Percentiles rank a stretch among this genome's conserved stretches.
Evolutionary conservation across 2,113 vertebrate genomes (phyloP).

Genomic region (Anolis carolinensis): DNA sequence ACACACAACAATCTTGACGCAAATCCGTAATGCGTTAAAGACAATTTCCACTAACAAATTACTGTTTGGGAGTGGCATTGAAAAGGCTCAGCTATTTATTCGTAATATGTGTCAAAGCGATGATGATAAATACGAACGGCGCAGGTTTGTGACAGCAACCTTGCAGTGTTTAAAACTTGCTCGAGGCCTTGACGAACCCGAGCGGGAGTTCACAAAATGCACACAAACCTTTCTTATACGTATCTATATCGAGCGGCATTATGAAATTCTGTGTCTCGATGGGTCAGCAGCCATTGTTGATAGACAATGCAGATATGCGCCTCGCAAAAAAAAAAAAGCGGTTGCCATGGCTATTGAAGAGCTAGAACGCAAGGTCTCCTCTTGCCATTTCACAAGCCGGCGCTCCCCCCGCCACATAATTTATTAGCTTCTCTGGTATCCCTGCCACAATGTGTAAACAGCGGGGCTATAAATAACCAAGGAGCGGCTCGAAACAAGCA

Average conservation of each 20-base stretch:
- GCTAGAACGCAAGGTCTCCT: slow-evolving; percentile 41
- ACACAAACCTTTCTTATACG: neutral
- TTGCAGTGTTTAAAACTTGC: neutral
- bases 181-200: neutral
- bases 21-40: too few relatives aligned
- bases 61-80: too few relatives aligned
- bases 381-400: slow-evolving; percentile 13
- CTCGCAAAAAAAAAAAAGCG: slow-evolving; percentile 8
- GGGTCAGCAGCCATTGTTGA: neutral
- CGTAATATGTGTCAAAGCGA: neutral
- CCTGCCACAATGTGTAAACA: slow-evolving; percentile 49
- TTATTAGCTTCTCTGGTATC: slow-evolving; percentile 43
- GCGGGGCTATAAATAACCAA: slow-evolving; percentile 68
- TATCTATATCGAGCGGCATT: neutral
- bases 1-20: too few relatives aligned
- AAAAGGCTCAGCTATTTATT: too few relatives aligned
- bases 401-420: neutral
- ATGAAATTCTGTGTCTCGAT: slow-evolving; percentile 13
- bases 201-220: neutral
- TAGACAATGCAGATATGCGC: neutral
- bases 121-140: too few relatives aligned
- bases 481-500: slow-evolving; percentile 49
- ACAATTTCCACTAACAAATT: neutral
- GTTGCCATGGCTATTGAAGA: slow-evolving; percentile 61
- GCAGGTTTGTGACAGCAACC: neutral